These are phyloP conservation scores for Alethe diademata DNA, from an alignment of 2,113 vertebrate genomes.

Conservation along the genomic window DNA sequence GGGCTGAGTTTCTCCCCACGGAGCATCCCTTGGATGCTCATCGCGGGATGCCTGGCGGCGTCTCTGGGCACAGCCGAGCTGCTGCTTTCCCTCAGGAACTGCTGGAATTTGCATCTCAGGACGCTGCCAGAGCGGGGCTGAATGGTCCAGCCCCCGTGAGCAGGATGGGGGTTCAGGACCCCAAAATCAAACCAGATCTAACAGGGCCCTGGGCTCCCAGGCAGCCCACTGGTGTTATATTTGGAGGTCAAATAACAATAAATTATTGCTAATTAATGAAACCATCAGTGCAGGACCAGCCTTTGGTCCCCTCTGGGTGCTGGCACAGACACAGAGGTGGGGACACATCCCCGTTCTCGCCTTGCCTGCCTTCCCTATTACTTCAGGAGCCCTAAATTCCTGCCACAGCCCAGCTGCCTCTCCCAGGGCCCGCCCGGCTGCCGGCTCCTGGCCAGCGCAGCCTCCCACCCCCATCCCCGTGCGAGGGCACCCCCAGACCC, in stretches of 20 bases:
- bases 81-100: not conserved
- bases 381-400: conserved; percentile 53
- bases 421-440: not conserved
- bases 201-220: too few species aligned
- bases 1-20: not conserved
- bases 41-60: not conserved
- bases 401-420: not conserved
- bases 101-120: not conserved
- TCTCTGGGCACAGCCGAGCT: not conserved
- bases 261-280: not conserved
- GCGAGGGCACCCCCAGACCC: accelerated
- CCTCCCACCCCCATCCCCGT: accelerated
- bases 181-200: not conserved
- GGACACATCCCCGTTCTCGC: accelerated
- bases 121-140: not conserved
- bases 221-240: accelerated
- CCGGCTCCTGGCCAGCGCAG: not conserved
- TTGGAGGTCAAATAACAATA: accelerated
- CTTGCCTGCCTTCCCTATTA: not conserved
- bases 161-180: accelerated
- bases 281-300: accelerated
- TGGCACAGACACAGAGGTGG: not conserved
- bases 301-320: not conserved
- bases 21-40: not conserved
- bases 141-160: accelerated